Evolutionary conservation across 2,888 invertebrate species (phyloP).

Genomic region (Torymus texanus): DNA sequence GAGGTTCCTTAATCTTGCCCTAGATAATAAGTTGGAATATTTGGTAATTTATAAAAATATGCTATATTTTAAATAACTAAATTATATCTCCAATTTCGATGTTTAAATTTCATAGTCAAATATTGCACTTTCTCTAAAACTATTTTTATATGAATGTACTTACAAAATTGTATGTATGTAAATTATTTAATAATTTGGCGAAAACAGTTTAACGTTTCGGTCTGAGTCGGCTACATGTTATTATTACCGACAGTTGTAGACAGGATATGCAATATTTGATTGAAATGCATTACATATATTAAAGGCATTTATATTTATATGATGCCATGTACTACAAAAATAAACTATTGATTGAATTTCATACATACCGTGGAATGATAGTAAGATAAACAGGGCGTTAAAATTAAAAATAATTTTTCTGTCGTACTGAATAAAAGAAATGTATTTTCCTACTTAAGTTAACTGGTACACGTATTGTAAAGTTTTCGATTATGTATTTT

Average conservation of each 20-base stretch:
- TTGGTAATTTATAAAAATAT: background rate
- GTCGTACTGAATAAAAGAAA: background rate
- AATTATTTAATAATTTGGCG: too few relatives aligned
- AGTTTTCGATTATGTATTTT: slow-evolving; percentile 19
- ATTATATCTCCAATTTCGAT: too few relatives aligned
- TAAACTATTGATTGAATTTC: background rate
- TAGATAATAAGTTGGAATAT: slow-evolving; percentile 44
- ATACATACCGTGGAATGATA: background rate
- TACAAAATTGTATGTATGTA: too few relatives aligned
- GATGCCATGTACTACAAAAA: slow-evolving; percentile 29
- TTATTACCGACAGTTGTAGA: too few relatives aligned
- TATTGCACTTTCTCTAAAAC: background rate
- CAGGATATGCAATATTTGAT: too few relatives aligned
- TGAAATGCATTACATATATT: background rate
- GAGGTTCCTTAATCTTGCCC: slow-evolving; percentile 54
- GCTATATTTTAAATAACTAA: background rate
- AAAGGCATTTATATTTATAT: slow-evolving; percentile 13
- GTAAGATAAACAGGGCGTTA: slow-evolving; percentile 4
- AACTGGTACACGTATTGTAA: slow-evolving; percentile 14
- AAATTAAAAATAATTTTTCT: slow-evolving; percentile 18
- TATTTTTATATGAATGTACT: background rate
- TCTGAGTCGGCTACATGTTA: too few relatives aligned
- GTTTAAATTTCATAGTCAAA: background rate
- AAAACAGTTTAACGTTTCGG: too few relatives aligned
- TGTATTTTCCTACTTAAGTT: slow-evolving; percentile 22